Evolutionary conservation across 2,797 vertebrate genomes (phyloP), one percentile per base, ranked within the genome.

Genomic region (Leptodactylus fallax): DNA sequence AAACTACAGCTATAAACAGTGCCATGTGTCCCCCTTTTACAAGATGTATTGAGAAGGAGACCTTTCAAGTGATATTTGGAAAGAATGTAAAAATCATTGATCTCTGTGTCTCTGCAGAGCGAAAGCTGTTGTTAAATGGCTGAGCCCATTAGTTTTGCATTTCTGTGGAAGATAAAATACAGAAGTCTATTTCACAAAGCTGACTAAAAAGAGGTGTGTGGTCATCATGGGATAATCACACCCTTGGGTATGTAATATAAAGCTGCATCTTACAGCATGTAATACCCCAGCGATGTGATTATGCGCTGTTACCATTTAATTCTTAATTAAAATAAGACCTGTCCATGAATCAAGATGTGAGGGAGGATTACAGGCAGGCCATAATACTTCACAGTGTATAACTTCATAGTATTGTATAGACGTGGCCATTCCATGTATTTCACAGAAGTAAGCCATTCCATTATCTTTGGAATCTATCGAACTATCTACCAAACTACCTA

Each of bases 311-410:
- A 83, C 90, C 91, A 83, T 91, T 92, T 92, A 91, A 92, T 95
- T 93, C 91, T 93, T 93, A 92, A 94, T 94, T 93, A 92, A 94
- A 94, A 94, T 90, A 92, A 92, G 92, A 91, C 87, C 86, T 88
- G 56, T 67, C 86, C 81, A 88, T 90, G 79, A 90, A 90, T 91
- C 86, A 89, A 90, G 87, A 90, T 90, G 86, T 90, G 79, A 90
- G 88, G 91, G 69, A 88, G 90, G 90, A 93, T 91, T 90, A 89
- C 25, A 55, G 56, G 36, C 69, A 82, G 45, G 17, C 25, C 17
- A 23, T 82, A 77, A 81, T 81, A 77, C 25, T 82, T 81, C 49
- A 81, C 27, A 61, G 78, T 71, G 27, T 72, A 72, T 11, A 63
- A 80, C n/a, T 49, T 51, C 65, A 63, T 63, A 19, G 79, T 11